Percentiles rank a stretch among this genome's conserved stretches.
Evolutionary conservation across 2,888 invertebrate species (phyloP).

Genomic region (Odontocerum albicorne): DNA sequence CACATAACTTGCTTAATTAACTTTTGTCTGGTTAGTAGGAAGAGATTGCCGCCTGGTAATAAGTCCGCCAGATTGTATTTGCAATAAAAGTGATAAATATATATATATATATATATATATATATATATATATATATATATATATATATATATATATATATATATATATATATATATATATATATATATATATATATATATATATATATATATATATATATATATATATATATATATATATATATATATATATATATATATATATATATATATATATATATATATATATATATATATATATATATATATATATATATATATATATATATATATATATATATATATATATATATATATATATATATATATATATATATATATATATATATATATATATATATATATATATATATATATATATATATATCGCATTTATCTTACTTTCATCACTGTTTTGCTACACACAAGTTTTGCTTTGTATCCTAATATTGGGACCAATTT

Average conservation of each 20-base stretch:
- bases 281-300: conserved; percentile 12
- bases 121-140: conserved; percentile 4
- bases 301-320: not conserved
- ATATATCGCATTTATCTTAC: not conserved
- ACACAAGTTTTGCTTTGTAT: too few species aligned
- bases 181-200: conserved; percentile 5
- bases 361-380: not conserved
- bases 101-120: conserved; percentile 5
- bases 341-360: not conserved
- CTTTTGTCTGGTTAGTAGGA: too few species aligned
- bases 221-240: conserved; percentile 15
- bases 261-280: conserved; percentile 15
- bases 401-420: not conserved
- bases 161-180: conserved; percentile 10
- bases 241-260: conserved; percentile 14
- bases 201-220: conserved; percentile 15
- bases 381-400: not conserved
- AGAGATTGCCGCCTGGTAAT: too few species aligned
- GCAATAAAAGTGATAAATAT: too few species aligned
- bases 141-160: conserved; percentile 5
- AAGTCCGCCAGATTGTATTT: too few species aligned
- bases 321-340: not conserved
- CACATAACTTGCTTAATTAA: too few species aligned
- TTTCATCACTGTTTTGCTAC: too few species aligned
- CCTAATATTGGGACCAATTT: too few species aligned